A percentile compares a stretch with the other conserved stretches of the same genome.
phyloP scores from a whole-genome alignment of 1,140 invertebrate genomes.

The Nylanderia fulva region DNA sequence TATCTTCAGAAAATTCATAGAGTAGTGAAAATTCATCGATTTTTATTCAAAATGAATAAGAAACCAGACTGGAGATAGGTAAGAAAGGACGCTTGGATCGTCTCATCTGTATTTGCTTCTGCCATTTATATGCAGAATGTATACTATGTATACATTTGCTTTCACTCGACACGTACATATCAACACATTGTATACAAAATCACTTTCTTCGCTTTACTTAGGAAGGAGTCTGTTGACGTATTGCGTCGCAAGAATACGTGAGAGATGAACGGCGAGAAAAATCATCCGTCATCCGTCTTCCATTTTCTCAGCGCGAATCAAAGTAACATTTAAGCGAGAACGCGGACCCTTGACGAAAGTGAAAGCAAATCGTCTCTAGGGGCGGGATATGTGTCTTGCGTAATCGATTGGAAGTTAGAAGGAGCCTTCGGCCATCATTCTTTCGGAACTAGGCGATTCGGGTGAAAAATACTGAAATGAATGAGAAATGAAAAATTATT shows the following conservation, averaged over 20 bases:
- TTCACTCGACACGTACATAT: not conserved
- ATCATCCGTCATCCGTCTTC: slow-evolving; percentile 6
- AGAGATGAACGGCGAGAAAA: not conserved
- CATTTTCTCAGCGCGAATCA: not conserved
- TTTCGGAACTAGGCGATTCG: not conserved
- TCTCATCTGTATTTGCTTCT: not conserved
- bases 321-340: slow-evolving; percentile 7
- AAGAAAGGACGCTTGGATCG: not conserved
- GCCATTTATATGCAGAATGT: slow-evolving; percentile 9
- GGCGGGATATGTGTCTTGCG: not conserved
- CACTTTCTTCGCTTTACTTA: slow-evolving; percentile 20
- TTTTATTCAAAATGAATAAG: too few relatives aligned
- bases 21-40: too few relatives aligned
- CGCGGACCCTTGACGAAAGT: slow-evolving; percentile 11
- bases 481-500: slow-evolving; percentile 5
- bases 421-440: not conserved
- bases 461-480: not conserved
- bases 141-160: not conserved
- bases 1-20: too few relatives aligned
- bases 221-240: not conserved
- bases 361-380: slow-evolving; percentile 37
- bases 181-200: slow-evolving; percentile 17
- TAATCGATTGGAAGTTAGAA: slow-evolving; percentile 36
- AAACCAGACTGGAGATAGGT: too few relatives aligned
- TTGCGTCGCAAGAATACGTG: not conserved